These are phyloP conservation scores for Microdon myrmicae DNA, from an alignment of 2,888 invertebrate genomes.

Conservation along the genomic window DNA sequence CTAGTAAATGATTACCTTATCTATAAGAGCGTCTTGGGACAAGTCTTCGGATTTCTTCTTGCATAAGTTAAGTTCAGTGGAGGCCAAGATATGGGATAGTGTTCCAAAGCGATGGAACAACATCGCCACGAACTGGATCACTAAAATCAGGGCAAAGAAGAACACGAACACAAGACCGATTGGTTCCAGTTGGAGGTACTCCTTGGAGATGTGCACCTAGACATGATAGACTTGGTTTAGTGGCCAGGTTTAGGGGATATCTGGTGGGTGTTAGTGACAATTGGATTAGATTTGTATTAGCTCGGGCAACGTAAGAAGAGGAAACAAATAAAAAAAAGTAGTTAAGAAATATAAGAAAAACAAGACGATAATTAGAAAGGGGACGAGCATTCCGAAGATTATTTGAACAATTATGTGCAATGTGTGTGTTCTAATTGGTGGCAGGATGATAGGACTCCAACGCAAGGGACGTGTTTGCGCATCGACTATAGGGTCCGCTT, in stretches of 20 bases:
- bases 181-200: slow-evolving; percentile 93
- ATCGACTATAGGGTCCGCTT: slow-evolving; percentile 2
- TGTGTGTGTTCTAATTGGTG: slow-evolving; percentile 46
- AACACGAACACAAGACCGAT: slow-evolving; percentile 97
- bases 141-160: slow-evolving; percentile 95
- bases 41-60: slow-evolving; percentile 89
- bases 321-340: slow-evolving; percentile 23
- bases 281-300: slow-evolving; percentile 23
- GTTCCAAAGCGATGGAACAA: slow-evolving; percentile 98
- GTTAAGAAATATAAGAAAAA: slow-evolving; percentile 19
- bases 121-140: slow-evolving; percentile 98
- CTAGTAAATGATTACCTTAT: slow-evolving; percentile 69
- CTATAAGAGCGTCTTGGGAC: slow-evolving; percentile 87
- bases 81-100: slow-evolving; percentile 94
- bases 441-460: slow-evolving; percentile 42
- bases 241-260: not conserved
- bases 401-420: slow-evolving; percentile 50
- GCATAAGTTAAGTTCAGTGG: slow-evolving; percentile 89
- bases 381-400: slow-evolving; percentile 16
- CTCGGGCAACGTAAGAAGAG: slow-evolving; percentile 26
- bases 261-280: not conserved
- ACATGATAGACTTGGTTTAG: not conserved
- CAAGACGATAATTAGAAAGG: not conserved
- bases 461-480: slow-evolving; percentile 34
- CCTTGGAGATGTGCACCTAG: slow-evolving; percentile 86